Base-by-base conservation (phyloP, 2,797 vertebrate genomes). In the Pristis pectinata region DNA sequence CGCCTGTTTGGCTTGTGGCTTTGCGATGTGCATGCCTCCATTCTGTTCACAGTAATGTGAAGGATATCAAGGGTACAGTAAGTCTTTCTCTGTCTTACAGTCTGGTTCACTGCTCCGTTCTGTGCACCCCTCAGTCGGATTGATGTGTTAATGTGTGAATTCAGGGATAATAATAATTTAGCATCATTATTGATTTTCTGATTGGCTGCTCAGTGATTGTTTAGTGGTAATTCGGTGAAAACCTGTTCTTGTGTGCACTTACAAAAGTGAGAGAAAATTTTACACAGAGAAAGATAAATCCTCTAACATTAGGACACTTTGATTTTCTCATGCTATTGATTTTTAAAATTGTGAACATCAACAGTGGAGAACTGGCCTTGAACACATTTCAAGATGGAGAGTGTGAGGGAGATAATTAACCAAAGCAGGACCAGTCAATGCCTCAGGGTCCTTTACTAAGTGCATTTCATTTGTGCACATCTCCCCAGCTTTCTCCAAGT, bases 101-200 rank as follows among this genome's bases (percentile, higher is more conserved):
- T 59, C 53, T n/a, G 53, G 27, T 87, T 17, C 83, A 34, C 44
- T 3, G 41, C 44, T 53, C 24, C 44, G 10, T 53, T 1, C 49
- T 83, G 83, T 87, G 53, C 49, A 34, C 30, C 49, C 27, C 30
- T 59, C 30, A n/a, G 53, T 15, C 53, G 27, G 83, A 87, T n/a
- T 87, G 83, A 59, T 17, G 53, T 59, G 53, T 13, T 87, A 87
- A 34, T 56, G 83, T 87, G 30, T 30, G 4, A 87, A 87, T 59
- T 87, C 83, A 56, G 0, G 83, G 53, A 17, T 56, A 27, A 53
- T 87, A 59, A 6, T 34, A 30, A 87, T 87, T 87, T 34, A 59
- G 15, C 83, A 17, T 87, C 30, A 87, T 87, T 59, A 87, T 85
- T 85, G 82, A 85, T 53, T 85, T 85, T 53, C 83, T 34, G 83